phyloP scores from a whole-genome alignment of 2,797 vertebrate species.

The Furcifer pardalis region DNA sequence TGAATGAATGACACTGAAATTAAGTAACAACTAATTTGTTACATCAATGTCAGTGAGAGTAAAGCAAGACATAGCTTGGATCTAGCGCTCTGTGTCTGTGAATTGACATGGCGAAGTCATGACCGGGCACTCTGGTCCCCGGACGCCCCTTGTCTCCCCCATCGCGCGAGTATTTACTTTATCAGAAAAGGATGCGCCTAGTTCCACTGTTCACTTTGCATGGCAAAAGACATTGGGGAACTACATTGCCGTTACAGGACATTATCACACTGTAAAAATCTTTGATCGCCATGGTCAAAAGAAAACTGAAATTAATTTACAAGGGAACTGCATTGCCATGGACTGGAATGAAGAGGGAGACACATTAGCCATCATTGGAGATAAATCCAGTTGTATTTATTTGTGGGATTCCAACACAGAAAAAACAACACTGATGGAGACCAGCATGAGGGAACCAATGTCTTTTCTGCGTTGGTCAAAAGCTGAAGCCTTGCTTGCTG shows the following conservation, averaged over 20 bases:
- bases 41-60: not conserved
- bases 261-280: slow-evolving; percentile 89
- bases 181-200: slow-evolving; percentile 84
- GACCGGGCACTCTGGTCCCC: not conserved
- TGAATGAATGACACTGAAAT: not conserved
- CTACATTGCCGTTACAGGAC: slow-evolving; percentile 91
- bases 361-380: slow-evolving; percentile 90
- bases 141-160: not conserved
- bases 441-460: slow-evolving; percentile 95
- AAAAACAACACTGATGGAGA: slow-evolving; percentile 92
- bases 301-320: slow-evolving; percentile 88
- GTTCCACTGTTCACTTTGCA: slow-evolving; percentile 84
- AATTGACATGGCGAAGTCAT: no score
- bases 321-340: slow-evolving; percentile 88
- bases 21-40: not conserved
- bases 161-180: slow-evolving; percentile 86
- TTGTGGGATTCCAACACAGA: slow-evolving; percentile 95
- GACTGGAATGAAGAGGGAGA: slow-evolving; percentile 99
- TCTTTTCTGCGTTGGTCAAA: slow-evolving; percentile 95
- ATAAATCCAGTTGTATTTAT: slow-evolving; percentile 89
- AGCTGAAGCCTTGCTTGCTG: slow-evolving; percentile 85
- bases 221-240: slow-evolving; percentile 95
- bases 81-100: not conserved
- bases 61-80: not conserved
- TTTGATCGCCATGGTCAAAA: slow-evolving; percentile 97